These are phyloP conservation scores for Pocota personata DNA, from an alignment of 2,888 invertebrate species.

Conservation along the genomic window DNA sequence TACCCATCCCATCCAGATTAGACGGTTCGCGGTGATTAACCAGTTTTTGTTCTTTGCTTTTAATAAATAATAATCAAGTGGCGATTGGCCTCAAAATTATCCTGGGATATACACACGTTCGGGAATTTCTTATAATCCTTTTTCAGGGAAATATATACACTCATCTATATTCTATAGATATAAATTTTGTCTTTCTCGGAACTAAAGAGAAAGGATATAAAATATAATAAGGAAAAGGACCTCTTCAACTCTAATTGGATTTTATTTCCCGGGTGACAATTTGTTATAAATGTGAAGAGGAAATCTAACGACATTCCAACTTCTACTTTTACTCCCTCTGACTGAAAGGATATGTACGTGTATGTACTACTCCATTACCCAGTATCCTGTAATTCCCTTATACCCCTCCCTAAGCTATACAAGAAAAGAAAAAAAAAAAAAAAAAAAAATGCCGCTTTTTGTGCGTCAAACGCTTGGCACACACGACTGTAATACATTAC, in stretches of 20 bases:
- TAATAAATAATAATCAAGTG: not conserved
- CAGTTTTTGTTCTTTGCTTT: not conserved
- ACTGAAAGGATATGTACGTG: not conserved
- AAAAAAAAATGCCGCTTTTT: slow-evolving; percentile 17
- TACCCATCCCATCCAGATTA: not conserved
- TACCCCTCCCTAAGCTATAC: not conserved
- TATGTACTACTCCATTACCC: slow-evolving; percentile 8
- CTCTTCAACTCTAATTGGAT: slow-evolving; percentile 62
- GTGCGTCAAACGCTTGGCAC: slow-evolving; percentile 6
- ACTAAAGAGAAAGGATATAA: too few relatives aligned
- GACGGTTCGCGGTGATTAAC: not conserved
- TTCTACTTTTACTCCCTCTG: not conserved
- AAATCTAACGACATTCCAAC: slow-evolving; percentile 22
- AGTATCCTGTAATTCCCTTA: not conserved
- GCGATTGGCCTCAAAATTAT: not conserved
- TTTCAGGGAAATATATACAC: not conserved
- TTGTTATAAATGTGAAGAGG: slow-evolving; percentile 44
- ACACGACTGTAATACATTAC: slow-evolving; percentile 34
- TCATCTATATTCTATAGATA: too few relatives aligned
- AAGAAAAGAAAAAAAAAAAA: not conserved
- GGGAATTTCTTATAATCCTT: not conserved
- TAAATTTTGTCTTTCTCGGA: too few relatives aligned
- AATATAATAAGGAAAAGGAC: slow-evolving; percentile 11
- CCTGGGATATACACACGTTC: not conserved
- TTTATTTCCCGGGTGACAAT: slow-evolving; percentile 59